These are phyloP conservation scores for Bemisia tabaci DNA, from an alignment of 1,140 invertebrate genomes.

Conservation along the genomic window DNA sequence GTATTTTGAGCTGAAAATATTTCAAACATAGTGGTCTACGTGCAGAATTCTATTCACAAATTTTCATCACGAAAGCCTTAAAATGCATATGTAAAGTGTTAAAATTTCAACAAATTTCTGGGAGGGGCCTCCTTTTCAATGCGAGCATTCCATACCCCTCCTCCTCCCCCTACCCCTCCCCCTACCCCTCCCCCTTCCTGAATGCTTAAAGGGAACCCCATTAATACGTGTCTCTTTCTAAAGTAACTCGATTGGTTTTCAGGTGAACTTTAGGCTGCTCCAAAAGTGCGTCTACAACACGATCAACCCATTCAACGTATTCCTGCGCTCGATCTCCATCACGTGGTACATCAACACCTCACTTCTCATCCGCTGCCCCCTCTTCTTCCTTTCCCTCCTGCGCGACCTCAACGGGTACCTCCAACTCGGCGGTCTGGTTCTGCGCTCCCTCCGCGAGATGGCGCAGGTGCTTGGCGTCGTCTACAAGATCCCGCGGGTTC, in stretches of 20 bases:
- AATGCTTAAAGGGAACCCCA: too few relatives aligned
- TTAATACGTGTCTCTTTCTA: too few relatives aligned
- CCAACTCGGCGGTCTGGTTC: slow-evolving; percentile 33
- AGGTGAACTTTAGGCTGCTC: slow-evolving; percentile 13
- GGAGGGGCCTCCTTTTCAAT: too few relatives aligned
- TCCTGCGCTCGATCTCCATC: slow-evolving; percentile 11
- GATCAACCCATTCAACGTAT: slow-evolving; percentile 16
- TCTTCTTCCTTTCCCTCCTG: slow-evolving; percentile 15
- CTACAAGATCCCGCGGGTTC: slow-evolving; percentile 39
- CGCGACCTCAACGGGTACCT: slow-evolving; percentile 16
- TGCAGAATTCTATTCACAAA: too few relatives aligned
- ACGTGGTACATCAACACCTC: slow-evolving; percentile 19
- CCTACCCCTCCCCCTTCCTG: too few relatives aligned
- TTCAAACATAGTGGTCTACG: too few relatives aligned
- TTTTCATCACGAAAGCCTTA: too few relatives aligned
- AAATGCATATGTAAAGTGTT: too few relatives aligned
- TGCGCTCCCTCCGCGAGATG: slow-evolving; percentile 38
- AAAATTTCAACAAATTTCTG: too few relatives aligned
- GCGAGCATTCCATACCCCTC: too few relatives aligned
- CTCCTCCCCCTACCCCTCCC: too few relatives aligned
- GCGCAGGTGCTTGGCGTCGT: slow-evolving; percentile 38
- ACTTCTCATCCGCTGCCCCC: slow-evolving; percentile 16
- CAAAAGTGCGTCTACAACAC: slow-evolving; percentile 15
- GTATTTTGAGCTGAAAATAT: too few relatives aligned
- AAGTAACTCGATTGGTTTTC: slow-evolving; percentile 16